Percentiles rank a stretch among this genome's conserved stretches.
Evolutionary conservation across 2,797 vertebrate genomes (phyloP).

Genomic region (Aphelocoma californica): DNA sequence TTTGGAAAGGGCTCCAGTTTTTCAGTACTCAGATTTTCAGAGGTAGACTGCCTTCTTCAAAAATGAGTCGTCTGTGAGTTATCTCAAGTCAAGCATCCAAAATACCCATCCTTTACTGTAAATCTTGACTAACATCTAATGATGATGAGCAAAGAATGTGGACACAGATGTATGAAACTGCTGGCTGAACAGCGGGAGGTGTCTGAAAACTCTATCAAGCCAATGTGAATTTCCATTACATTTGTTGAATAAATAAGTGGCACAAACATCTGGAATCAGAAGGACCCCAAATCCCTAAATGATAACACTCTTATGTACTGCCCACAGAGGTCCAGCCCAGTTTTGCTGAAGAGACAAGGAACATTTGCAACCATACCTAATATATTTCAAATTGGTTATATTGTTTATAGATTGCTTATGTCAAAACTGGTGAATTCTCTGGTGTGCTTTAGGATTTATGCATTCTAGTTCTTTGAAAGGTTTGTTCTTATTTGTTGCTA

Average conservation of each 20-base stretch:
- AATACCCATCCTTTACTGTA: not conserved
- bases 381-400: conserved; percentile 63
- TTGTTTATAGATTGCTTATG: conserved; percentile 72
- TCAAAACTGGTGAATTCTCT: conserved; percentile 70
- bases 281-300: not conserved
- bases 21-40: not conserved
- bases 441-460: conserved; percentile 72
- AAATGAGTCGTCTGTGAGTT: not conserved
- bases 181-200: not conserved
- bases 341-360: conserved; percentile 39
- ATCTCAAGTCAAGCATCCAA: not conserved
- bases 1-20: not conserved
- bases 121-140: not conserved
- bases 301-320: not conserved
- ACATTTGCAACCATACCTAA: conserved; percentile 38
- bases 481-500: conserved; percentile 76
- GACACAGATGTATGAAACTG: not conserved
- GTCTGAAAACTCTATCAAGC: not conserved
- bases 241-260: not conserved
- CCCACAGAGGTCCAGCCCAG: not conserved
- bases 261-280: not conserved
- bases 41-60: not conserved
- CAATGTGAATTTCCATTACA: not conserved
- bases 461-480: conserved; percentile 61
- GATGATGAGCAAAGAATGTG: not conserved